These are phyloP conservation scores for Conops quadrifasciatus DNA, from an alignment of 2,888 invertebrate species.

Conservation along the genomic window DNA sequence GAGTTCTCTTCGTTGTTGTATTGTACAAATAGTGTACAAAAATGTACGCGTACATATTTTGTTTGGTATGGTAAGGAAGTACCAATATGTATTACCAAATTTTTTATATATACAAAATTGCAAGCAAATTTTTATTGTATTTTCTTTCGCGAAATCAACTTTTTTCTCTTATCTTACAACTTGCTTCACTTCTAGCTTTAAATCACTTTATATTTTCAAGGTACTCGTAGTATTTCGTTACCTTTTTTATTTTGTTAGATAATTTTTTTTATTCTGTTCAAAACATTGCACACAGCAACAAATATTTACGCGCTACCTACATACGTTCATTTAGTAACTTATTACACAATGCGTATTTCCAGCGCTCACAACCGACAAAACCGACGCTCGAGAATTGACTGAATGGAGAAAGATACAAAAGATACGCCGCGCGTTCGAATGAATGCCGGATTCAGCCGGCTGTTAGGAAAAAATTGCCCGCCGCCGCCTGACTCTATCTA, in stretches of 20 bases:
- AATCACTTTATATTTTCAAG: conserved; percentile 8
- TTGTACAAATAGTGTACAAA: too few species aligned
- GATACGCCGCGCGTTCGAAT: neutral
- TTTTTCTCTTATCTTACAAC: too few species aligned
- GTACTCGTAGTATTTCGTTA: neutral
- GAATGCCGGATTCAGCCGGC: conserved; percentile 4
- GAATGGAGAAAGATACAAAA: conserved; percentile 32
- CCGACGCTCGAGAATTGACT: conserved; percentile 45
- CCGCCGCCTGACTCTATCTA: too few species aligned
- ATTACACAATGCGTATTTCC: neutral
- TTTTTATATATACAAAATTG: conserved; percentile 28
- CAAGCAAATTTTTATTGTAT: conserved; percentile 8
- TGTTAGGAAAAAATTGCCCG: neutral
- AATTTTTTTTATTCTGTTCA: conserved; percentile 7
- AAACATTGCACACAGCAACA: neutral
- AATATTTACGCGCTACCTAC: conserved; percentile 11
- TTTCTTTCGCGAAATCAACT: conserved; percentile 22
- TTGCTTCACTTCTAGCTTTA: neutral
- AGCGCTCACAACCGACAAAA: conserved; percentile 30
- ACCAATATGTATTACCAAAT: too few species aligned
- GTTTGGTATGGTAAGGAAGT: too few species aligned
- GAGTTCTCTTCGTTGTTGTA: too few species aligned
- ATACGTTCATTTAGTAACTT: neutral
- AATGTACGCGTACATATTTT: too few species aligned
- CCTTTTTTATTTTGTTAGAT: conserved; percentile 8